A percentile compares a stretch with the other conserved stretches of the same genome.
Evolutionary conservation across 2,797 vertebrate species (phyloP).

Genomic region (Sphenodon punctatus): DNA sequence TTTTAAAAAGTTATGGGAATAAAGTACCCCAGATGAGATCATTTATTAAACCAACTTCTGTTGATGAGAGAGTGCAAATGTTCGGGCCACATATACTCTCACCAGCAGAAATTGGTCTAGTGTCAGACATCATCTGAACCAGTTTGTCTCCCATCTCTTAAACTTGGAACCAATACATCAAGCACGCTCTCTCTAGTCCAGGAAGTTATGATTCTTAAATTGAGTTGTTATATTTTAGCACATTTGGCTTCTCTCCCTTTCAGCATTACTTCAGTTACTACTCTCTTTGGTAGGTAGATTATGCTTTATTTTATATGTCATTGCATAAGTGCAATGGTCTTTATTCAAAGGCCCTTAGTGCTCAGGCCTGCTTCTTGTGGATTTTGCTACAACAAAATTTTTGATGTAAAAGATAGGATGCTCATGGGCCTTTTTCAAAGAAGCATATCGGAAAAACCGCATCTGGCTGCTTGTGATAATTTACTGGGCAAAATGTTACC

Average conservation of each 20-base stretch:
- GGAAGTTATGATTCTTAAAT: neutral
- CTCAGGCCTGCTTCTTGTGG: neutral
- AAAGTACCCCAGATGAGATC: too few species aligned
- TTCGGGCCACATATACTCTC: too few species aligned
- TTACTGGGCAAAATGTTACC: too few species aligned
- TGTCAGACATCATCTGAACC: too few species aligned
- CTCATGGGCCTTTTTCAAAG: conserved; percentile 4
- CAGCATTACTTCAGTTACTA: conserved; percentile 5
- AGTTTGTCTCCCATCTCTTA: too few species aligned
- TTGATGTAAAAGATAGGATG: neutral
- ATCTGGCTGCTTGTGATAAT: neutral
- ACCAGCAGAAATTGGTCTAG: too few species aligned
- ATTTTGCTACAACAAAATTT: neutral
- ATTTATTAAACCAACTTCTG: too few species aligned
- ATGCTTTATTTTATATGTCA: neutral
- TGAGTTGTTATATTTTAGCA: neutral
- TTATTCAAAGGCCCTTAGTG: neutral
- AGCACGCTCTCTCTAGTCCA: too few species aligned
- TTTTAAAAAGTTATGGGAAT: too few species aligned
- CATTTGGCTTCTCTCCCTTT: neutral
- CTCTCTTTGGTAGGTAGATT: neutral
- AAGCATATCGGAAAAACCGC: neutral
- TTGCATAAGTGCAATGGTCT: neutral
- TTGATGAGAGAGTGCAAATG: too few species aligned
- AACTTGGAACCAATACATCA: too few species aligned